Conservation (phyloP, 2,113 vertebrate genomes). For the Pachyramphus minor region DNA sequence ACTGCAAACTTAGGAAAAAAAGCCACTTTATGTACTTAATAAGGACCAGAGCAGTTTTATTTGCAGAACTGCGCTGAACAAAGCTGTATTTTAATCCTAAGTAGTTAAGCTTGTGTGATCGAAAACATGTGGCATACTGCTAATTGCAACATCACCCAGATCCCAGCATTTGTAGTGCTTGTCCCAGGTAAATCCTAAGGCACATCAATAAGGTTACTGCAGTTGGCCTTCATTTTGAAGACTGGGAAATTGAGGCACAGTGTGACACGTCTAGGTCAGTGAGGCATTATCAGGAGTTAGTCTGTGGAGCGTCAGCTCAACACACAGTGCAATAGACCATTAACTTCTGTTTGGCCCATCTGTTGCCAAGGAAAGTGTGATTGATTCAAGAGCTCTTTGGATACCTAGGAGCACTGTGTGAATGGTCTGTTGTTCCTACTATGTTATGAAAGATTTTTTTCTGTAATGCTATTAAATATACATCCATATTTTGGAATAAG, state of each 20-base stretch:
- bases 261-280: not conserved
- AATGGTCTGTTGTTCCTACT: not conserved
- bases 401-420: not conserved
- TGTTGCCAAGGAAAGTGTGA: not conserved
- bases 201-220: not conserved
- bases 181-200: not conserved
- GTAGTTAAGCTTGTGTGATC: not conserved
- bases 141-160: not conserved
- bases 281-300: not conserved
- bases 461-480: not conserved
- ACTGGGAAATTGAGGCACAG: not conserved
- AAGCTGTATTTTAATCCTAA: not conserved
- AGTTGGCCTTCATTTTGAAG: not conserved
- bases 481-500: fast-evolving
- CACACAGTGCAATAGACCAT: not conserved
- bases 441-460: not conserved
- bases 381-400: not conserved
- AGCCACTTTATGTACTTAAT: not conserved
- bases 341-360: not conserved
- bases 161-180: not conserved
- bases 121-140: not conserved
- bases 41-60: not conserved
- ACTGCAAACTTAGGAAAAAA: not conserved
- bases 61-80: not conserved
- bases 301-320: not conserved